Conservation (phyloP, 2,888 invertebrate genomes). For the Ophion ventricosus region DNA sequence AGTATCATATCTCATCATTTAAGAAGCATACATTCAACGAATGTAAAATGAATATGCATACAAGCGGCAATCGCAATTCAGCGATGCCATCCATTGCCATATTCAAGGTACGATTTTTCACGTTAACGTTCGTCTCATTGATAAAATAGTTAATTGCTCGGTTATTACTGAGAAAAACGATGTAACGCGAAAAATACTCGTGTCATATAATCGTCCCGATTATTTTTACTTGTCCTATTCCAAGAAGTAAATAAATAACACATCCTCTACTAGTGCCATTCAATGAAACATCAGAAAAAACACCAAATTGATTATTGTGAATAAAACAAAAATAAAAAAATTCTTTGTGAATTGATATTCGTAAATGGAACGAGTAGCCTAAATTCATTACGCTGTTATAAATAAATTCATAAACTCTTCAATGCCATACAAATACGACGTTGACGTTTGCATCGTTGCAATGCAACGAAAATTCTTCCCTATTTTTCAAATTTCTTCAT, state of each 20-base stretch:
- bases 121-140: background rate
- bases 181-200: background rate
- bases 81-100: background rate
- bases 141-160: background rate
- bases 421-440: too few species aligned
- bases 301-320: background rate
- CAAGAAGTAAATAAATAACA: background rate
- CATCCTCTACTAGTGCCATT: background rate
- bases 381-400: too few species aligned
- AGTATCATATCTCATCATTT: too few species aligned
- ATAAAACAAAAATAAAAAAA: background rate
- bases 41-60: too few species aligned
- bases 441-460: too few species aligned
- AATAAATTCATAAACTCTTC: too few species aligned
- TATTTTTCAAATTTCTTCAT: too few species aligned
- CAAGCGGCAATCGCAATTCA: background rate
- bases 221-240: background rate
- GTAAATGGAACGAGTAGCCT: too few species aligned
- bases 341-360: background rate
- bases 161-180: background rate
- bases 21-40: too few species aligned
- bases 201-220: background rate
- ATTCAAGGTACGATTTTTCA: background rate
- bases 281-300: background rate
- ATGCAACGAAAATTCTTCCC: too few species aligned